These are phyloP conservation scores for Willisornis vidua DNA, from an alignment of 2,113 vertebrate species.

Conservation along the genomic window DNA sequence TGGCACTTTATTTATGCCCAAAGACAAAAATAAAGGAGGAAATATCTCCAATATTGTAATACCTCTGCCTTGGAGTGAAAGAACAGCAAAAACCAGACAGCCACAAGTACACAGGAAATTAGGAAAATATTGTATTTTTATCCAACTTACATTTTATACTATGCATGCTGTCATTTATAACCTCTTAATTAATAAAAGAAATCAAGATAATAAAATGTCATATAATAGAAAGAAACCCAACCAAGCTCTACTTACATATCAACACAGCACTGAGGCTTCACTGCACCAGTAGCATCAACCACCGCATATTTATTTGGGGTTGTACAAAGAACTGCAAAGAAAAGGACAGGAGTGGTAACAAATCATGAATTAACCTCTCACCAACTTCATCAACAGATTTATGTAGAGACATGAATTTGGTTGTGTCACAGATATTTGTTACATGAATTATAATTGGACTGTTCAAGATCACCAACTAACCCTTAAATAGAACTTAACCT, in stretches of 20 bases:
- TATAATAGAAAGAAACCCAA: neutral
- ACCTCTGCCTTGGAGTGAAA: neutral
- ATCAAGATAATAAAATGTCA: neutral
- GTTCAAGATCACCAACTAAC: constrained; percentile 36
- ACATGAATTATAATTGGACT: neutral
- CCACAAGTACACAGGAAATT: neutral
- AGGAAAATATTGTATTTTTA: neutral
- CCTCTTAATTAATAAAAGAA: neutral
- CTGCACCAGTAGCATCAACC: constrained; percentile 93
- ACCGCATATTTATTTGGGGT: constrained; percentile 97
- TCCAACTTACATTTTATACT: neutral
- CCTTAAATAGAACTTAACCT: constrained; percentile 58
- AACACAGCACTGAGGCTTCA: constrained; percentile 97
- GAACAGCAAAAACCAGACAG: neutral
- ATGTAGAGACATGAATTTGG: neutral
- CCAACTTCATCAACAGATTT: neutral
- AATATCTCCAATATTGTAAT: neutral
- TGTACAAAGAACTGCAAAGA: constrained; percentile 92
- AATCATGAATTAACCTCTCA: neutral
- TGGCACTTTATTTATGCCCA: neutral
- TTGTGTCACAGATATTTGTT: constrained; percentile 7
- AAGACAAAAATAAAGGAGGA: neutral
- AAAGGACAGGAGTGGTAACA: constrained; percentile 51
- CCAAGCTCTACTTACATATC: constrained; percentile 91
- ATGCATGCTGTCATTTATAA: neutral